Evolutionary conservation across 2,797 vertebrate genomes (phyloP).

Genomic region (Lagocephalus sceleratus): DNA sequence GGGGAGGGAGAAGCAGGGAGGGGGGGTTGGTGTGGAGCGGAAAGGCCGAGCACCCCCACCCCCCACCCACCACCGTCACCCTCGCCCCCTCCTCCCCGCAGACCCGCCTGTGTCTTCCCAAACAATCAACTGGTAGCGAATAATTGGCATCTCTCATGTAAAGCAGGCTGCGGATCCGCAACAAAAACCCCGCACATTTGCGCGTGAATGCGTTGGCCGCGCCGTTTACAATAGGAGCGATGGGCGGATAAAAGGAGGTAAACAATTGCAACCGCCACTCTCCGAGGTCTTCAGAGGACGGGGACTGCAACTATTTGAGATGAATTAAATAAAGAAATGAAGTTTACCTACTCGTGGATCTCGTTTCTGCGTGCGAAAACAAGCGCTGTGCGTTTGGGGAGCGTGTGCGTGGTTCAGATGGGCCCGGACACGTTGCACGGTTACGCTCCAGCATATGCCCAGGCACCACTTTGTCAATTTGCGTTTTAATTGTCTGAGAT

Average conservation of each 20-base stretch:
- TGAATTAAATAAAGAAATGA: neutral
- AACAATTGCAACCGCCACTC: constrained; percentile 10
- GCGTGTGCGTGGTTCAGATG: constrained; percentile 2
- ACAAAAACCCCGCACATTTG: constrained; percentile 6
- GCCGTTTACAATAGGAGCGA: neutral
- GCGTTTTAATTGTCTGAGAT: constrained; percentile 39
- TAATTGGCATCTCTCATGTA: constrained; percentile 32
- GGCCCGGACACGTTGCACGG: constrained; percentile 11
- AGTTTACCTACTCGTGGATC: neutral
- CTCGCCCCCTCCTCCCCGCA: constrained; percentile 20
- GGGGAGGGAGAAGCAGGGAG: constrained; percentile 13
- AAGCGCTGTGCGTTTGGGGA: neutral
- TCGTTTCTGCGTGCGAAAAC: neutral
- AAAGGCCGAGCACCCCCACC: neutral
- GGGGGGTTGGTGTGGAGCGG: neutral
- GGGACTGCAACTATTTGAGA: neutral
- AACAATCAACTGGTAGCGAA: constrained; percentile 66
- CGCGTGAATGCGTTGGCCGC: constrained; percentile 1
- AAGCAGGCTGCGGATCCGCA: constrained; percentile 20
- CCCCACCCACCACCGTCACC: neutral
- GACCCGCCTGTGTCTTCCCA: constrained; percentile 53
- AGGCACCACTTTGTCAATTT: constrained; percentile 39
- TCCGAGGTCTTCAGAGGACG: neutral
- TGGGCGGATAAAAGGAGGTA: constrained; percentile 2
- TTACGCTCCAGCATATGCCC: constrained; percentile 21